phyloP scores from a whole-genome alignment of 2,888 invertebrate genomes.

The Morpho deidamia region DNA sequence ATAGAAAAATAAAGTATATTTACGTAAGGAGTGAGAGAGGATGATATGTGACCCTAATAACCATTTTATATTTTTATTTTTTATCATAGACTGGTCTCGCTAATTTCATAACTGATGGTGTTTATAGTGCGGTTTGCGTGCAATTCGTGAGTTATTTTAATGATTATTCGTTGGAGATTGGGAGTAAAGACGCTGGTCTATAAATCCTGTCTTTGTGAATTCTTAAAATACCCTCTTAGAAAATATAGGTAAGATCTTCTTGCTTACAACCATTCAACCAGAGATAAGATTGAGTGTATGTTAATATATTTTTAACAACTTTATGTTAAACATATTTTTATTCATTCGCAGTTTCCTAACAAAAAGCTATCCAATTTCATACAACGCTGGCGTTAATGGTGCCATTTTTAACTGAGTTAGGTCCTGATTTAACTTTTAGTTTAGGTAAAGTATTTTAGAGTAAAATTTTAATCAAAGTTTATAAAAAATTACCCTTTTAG shows the following conservation, averaged over 20 bases:
- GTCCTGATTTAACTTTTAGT: not conserved
- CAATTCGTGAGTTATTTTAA: constrained; percentile 46
- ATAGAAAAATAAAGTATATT: too few species aligned
- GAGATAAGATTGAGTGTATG: too few species aligned
- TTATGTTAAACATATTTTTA: too few species aligned
- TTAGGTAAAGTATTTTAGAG: not conserved
- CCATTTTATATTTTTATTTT: too few species aligned
- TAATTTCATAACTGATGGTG: not conserved
- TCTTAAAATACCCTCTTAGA: too few species aligned
- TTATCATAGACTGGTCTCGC: too few species aligned
- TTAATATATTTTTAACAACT: too few species aligned
- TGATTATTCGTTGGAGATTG: constrained; percentile 35
- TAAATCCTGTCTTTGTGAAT: too few species aligned
- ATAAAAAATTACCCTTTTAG: not conserved
- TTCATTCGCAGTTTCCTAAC: constrained; percentile 41
- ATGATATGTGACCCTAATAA: too few species aligned
- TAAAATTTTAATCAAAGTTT: not conserved
- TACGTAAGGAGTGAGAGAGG: too few species aligned
- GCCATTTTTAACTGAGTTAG: constrained; percentile 3
- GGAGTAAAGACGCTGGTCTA: not conserved
- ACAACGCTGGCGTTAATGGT: constrained; percentile 49
- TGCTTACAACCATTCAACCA: too few species aligned
- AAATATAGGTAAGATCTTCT: too few species aligned
- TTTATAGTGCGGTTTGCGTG: constrained; percentile 8
- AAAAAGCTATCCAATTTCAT: constrained; percentile 57